These are phyloP conservation scores for Cephalopachus bancanus DNA, from an alignment of 2,797 vertebrate genomes.

Conservation along the genomic window DNA sequence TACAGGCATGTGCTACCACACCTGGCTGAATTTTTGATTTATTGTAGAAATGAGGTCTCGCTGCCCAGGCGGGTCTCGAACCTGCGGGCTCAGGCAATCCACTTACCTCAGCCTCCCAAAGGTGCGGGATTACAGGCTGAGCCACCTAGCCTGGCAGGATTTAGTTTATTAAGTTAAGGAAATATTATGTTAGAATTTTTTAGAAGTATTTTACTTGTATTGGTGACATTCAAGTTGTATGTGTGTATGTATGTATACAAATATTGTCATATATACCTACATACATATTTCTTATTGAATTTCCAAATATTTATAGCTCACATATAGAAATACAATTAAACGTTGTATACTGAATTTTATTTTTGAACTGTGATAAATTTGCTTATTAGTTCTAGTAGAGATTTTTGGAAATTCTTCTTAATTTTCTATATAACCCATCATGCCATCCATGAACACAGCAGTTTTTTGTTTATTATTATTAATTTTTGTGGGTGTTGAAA, in stretches of 20 bases:
- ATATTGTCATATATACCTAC: not conserved
- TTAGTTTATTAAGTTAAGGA: not conserved
- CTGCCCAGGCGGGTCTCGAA: no score
- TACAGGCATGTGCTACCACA: no score
- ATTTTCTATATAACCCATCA: not conserved
- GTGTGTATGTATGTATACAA: not conserved
- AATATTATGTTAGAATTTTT: not conserved
- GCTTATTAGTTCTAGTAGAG: not conserved
- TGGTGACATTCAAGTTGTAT: not conserved
- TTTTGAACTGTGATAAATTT: not conserved
- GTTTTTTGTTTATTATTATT: not conserved
- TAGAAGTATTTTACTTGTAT: not conserved
- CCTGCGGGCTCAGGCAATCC: no score
- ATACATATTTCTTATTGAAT: not conserved
- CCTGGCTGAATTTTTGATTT: no score
- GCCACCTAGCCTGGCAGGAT: not conserved
- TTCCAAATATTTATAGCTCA: not conserved
- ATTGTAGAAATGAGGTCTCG: no score
- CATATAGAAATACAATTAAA: not conserved
- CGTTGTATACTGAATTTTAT: not conserved
- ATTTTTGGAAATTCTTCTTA: not conserved
- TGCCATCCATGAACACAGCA: not conserved
- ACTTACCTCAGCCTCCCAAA: no score
- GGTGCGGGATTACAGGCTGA: no score
- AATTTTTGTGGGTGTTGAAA: not conserved